Base-by-base conservation (phyloP, 2,888 invertebrate genomes). In the Muschampia plurimacula region DNA sequence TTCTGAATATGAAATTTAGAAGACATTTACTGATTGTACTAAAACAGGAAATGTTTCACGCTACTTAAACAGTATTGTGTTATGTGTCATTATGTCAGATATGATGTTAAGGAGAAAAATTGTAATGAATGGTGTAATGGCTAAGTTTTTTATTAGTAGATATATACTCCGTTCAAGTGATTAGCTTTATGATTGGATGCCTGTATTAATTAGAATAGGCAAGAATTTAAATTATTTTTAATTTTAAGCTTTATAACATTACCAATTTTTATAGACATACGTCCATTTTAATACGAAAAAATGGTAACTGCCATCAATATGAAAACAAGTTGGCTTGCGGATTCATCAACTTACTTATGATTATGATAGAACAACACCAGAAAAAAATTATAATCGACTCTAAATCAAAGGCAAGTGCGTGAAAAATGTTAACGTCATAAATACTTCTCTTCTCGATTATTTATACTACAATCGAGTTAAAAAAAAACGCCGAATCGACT, bases 391-490 rank as follows among this genome's bases (percentile, higher is more conserved):
- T 49, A 28, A 57, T 57, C 28, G 0, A 15, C 57, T 55, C 12
- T 71, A 52, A 62, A 67, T 67, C 67, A 72, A 72, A 72, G 22
- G 39, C 44, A 72, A 67, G 52, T 67, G 72, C 57, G 72, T 72
- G 72, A 72, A 72, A 67, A 72, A 72, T 72, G 62, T 72, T 41
- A 62, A 67, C 67, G 72, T 67, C 72, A 67, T 67, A 67, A 62
- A 62, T 62, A 67, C 67, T 72, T 67, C 62, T 67, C 67, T 22
- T 62, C 67, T 63, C 72, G 72, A 72, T 72, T 72, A 72, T 72
- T 72, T 72, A 72, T 72, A 67, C 74, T 75, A 75, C 74, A 77
- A 74, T 74, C 76, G 75, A 77, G 76, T 79, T 81, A 77, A 84
- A 86, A 44, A 84, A 80, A 75, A 77, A 13, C 22, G 22, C n/a